Conservation (phyloP, 2,797 vertebrate species). For the Acrossocheilus wenchowensis region DNA sequence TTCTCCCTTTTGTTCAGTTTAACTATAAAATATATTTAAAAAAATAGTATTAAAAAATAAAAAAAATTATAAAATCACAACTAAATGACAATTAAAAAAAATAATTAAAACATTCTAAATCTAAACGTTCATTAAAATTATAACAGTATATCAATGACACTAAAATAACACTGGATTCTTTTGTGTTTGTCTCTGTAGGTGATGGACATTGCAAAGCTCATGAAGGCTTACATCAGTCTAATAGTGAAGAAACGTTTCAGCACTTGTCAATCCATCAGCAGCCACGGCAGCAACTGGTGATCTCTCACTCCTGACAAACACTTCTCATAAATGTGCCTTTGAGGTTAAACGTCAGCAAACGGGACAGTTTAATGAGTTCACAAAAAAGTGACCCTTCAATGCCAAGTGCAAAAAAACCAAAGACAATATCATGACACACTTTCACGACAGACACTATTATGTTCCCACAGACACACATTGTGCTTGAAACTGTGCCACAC, state of each 20-base stretch:
- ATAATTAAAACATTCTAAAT: not conserved
- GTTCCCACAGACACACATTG: slow-evolving; percentile 18
- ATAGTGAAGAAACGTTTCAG: slow-evolving; percentile 98
- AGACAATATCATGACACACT: slow-evolving; percentile 29
- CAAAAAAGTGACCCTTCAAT: not conserved
- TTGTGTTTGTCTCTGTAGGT: slow-evolving; percentile 77
- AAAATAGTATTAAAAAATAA: not conserved
- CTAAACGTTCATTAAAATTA: not conserved
- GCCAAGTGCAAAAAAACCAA: slow-evolving; percentile 20
- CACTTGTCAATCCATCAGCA: slow-evolving; percentile 89
- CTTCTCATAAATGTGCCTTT: slow-evolving; percentile 18
- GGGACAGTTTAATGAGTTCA: not conserved
- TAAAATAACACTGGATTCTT: not conserved
- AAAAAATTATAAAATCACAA: not conserved
- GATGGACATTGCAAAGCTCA: slow-evolving; percentile 96
- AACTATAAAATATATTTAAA: too few relatives aligned
- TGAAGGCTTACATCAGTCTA: slow-evolving; percentile 99
- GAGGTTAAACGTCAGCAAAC: not conserved
- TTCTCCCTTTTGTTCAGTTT: not conserved
- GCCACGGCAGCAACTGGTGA: slow-evolving; percentile 92
- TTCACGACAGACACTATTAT: not conserved
- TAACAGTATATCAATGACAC: not conserved
- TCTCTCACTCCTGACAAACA: slow-evolving; percentile 26
- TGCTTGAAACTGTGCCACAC: slow-evolving; percentile 31
- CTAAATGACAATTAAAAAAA: not conserved